phyloP scores from a whole-genome alignment of 30 jellyfish, hydroid and myxozoan species.

The Aurelia aurita region DNA sequence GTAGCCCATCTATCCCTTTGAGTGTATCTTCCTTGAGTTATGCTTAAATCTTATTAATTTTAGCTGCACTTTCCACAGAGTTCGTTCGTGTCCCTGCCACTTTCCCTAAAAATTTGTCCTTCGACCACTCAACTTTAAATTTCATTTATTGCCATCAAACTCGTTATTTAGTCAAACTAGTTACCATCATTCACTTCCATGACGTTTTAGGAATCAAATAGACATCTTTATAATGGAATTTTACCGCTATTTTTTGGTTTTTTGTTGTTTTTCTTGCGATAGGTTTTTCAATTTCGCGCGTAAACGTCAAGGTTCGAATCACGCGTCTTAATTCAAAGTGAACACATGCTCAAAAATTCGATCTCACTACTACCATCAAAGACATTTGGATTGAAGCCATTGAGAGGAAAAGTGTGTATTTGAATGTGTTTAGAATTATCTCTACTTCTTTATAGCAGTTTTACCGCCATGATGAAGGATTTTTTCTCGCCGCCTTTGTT shows the following conservation, averaged over 20 bases:
- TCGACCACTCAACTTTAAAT: conserved; percentile 6
- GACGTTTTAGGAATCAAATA: neutral
- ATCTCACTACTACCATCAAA: neutral
- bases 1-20: no score
- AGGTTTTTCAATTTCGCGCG: conserved; percentile 81
- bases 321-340: conserved; percentile 57
- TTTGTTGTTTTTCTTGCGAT: neutral
- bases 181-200: no score
- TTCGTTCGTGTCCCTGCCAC: neutral
- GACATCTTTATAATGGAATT: neutral
- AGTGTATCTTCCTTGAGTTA: no score
- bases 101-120: neutral
- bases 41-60: no score
- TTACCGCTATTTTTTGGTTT: neutral
- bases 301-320: conserved; percentile 32
- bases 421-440: no score
- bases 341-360: conserved; percentile 72
- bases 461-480: no score
- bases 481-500: neutral
- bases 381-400: conserved; percentile 5
- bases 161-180: no score
- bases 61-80: no score
- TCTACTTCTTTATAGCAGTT: no score
- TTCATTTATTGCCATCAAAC: neutral
- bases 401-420: no score